Percentiles rank a stretch among this genome's conserved stretches.
phyloP scores from a whole-genome alignment of 2,113 vertebrate genomes.

The Steatornis caripensis region DNA sequence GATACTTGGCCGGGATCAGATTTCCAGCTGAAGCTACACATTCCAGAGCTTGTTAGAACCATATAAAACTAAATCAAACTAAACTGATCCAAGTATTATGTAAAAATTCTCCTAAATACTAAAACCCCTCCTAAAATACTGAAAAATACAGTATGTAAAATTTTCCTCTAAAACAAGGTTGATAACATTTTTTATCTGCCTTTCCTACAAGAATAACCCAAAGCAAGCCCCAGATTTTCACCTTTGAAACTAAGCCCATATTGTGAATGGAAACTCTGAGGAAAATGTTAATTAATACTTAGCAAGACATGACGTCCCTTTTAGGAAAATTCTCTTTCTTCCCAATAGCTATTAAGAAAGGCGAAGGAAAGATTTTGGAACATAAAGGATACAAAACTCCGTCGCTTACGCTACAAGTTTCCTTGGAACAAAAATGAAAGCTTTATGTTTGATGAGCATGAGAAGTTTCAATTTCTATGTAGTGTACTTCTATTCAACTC shows the following conservation, averaged over 20 bases:
- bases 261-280: neutral
- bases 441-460: neutral
- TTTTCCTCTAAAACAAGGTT: neutral
- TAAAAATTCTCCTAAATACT: neutral
- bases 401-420: neutral
- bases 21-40: neutral
- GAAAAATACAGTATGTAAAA: neutral
- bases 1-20: neutral
- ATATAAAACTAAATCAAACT: neutral
- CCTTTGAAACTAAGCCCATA: neutral
- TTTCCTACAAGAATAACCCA: neutral
- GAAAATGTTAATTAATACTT: neutral
- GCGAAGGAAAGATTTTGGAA: neutral
- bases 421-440: neutral
- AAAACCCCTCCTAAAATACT: neutral
- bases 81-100: neutral
- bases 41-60: neutral
- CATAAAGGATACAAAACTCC: neutral
- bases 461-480: neutral
- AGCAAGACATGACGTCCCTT: neutral
- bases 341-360: neutral
- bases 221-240: neutral
- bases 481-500: neutral
- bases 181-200: neutral
- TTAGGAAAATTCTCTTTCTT: neutral